Evolutionary conservation across 2,888 invertebrate genomes (phyloP), one percentile per base, ranked within the genome.

Genomic region (Epiblema foenella): DNA sequence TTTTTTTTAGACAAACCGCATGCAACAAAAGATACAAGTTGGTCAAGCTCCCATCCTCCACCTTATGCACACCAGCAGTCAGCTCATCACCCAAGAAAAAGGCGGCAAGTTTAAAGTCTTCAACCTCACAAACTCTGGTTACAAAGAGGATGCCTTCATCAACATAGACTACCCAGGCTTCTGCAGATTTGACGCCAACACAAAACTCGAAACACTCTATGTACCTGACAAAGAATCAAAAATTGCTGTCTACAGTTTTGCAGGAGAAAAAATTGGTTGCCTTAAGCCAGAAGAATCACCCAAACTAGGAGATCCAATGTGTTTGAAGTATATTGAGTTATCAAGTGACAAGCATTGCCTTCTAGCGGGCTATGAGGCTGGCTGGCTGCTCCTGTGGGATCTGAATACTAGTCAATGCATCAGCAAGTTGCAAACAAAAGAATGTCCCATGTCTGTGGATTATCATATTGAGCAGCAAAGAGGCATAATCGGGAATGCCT

Each of bases 61-160:
- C 74, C 88, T 96, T 76, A 93, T 94, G 78, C 95, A 95, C 80
- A 93, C 95, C 4, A 91, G 92, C 68, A 94, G 94, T 75, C 93
- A 94, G 75, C 93, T 97, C 75, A 93, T 97, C 76, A 95, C 96
- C 10, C 97, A 97, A 89, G 96, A 96, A 84, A 97, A 97, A 86
- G 95, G 95, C 73, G 97, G 97, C 74, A 88, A 91, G 64, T 93
- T 95, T 56, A 96, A 96, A 87, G 88, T 96, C 75, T 97, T 96
- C 95, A 90, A 94, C 76, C 91, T 94, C 76, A 91, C 94, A 72
- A 95, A 95, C 78, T 89, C 91, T 8, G 95, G 95, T 69, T 96
- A 96, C 73, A 89, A 94, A 72, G 89, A 95, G 74, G 88, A 94
- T 46, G 93, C 94, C 73, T 89, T 91, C 8, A 93, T 95, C 69